These are phyloP conservation scores for Podarcis lilfordi DNA, from an alignment of 2,797 vertebrate species.

Conservation along the genomic window DNA sequence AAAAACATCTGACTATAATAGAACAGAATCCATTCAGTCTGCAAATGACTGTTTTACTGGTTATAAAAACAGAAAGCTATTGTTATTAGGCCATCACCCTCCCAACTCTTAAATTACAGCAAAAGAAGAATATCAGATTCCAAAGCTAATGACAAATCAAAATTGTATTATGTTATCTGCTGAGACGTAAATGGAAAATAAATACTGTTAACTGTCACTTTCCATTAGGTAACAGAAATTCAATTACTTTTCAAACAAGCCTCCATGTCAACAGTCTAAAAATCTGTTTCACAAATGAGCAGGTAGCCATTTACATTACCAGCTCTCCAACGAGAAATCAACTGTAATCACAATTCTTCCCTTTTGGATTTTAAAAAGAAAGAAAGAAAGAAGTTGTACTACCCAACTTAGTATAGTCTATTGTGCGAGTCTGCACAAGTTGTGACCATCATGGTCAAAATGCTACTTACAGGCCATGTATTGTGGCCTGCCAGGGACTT, in stretches of 20 bases:
- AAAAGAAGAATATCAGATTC: slow-evolving; percentile 85
- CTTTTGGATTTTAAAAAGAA: background rate
- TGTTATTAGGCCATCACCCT: slow-evolving; percentile 78
- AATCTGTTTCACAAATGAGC: slow-evolving; percentile 96
- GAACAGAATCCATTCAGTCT: slow-evolving; percentile 75
- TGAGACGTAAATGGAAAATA: slow-evolving; percentile 88
- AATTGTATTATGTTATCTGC: slow-evolving; percentile 92
- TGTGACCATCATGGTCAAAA: slow-evolving; percentile 56
- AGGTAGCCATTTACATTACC: slow-evolving; percentile 95
- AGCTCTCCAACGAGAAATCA: slow-evolving; percentile 95
- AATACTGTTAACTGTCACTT: slow-evolving; percentile 95
- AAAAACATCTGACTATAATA: slow-evolving; percentile 70
- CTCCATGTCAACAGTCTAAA: slow-evolving; percentile 96
- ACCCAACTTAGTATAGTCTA: slow-evolving; percentile 87
- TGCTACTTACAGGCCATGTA: background rate
- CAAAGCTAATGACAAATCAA: slow-evolving; percentile 86
- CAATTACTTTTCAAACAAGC: slow-evolving; percentile 99
- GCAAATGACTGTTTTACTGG: slow-evolving; percentile 78
- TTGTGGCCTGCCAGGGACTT: background rate
- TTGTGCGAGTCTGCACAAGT: slow-evolving; percentile 67
- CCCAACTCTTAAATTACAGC: slow-evolving; percentile 85
- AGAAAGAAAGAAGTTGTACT: slow-evolving; percentile 71
- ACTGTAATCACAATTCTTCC: slow-evolving; percentile 97
- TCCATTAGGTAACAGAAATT: slow-evolving; percentile 92
- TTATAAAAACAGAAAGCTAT: slow-evolving; percentile 75